These are phyloP conservation scores for Agrochola circellaris DNA, from an alignment of 2,888 invertebrate genomes.

Conservation along the genomic window DNA sequence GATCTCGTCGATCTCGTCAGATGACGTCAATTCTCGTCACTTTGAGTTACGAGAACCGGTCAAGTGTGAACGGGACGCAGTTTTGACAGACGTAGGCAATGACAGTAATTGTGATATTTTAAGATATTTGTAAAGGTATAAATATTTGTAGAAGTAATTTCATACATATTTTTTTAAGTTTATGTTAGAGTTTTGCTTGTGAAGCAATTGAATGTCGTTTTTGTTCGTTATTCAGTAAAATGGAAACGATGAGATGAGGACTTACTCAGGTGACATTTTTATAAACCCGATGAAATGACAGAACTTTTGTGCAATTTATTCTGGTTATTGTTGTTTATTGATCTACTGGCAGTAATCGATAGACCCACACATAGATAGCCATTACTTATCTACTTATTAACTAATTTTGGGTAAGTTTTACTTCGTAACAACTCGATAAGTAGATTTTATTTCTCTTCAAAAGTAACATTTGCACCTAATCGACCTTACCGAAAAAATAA, in stretches of 20 bases:
- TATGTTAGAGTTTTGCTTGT: too few relatives aligned
- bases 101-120: slow-evolving; percentile 21
- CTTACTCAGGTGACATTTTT: background rate
- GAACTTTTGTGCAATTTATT: too few relatives aligned
- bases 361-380: background rate
- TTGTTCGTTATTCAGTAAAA: background rate
- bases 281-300: background rate
- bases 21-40: slow-evolving; percentile 25
- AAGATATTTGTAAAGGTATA: background rate
- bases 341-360: background rate
- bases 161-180: background rate
- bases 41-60: slow-evolving; percentile 38
- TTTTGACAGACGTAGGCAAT: slow-evolving; percentile 35
- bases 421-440: background rate
- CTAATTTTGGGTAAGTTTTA: too few relatives aligned
- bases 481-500: slow-evolving; percentile 29
- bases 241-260: background rate
- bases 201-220: background rate
- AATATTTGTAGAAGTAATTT: background rate
- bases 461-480: slow-evolving; percentile 49
- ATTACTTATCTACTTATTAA: too few relatives aligned
- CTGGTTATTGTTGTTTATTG: background rate
- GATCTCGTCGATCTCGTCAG: slow-evolving; percentile 44
- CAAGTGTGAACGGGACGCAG: slow-evolving; percentile 61
- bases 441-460: slow-evolving; percentile 8